Evolutionary conservation across 2,797 vertebrate species (phyloP).

Genomic region (Halcyon smyrnensis): DNA sequence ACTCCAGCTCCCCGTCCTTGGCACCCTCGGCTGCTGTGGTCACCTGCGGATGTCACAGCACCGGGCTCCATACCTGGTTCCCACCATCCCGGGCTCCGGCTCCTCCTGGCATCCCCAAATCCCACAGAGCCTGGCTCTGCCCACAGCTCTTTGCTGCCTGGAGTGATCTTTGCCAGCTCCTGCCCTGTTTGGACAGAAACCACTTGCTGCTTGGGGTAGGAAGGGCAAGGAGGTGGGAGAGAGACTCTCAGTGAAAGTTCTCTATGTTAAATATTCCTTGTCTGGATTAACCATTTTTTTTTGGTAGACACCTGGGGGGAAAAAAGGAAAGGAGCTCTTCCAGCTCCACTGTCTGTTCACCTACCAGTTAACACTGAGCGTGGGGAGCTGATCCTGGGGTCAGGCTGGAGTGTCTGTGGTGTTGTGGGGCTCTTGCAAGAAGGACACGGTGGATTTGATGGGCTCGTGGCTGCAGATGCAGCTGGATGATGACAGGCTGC

Average conservation of each 20-base stretch:
- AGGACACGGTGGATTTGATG: neutral
- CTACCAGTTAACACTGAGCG: rapidly evolving
- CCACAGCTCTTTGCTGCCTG: rapidly evolving
- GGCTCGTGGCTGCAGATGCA: rapidly evolving
- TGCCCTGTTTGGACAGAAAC: neutral
- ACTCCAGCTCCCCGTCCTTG: neutral
- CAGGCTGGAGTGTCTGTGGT: rapidly evolving
- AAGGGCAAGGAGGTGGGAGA: neutral
- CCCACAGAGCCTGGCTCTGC: neutral
- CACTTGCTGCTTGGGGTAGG: neutral
- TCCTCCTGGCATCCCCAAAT: neutral
- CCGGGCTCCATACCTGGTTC: rapidly evolving
- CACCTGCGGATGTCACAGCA: rapidly evolving
- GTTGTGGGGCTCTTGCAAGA: neutral
- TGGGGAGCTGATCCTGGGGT: neutral
- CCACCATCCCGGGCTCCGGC: neutral
- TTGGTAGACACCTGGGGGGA: rapidly evolving
- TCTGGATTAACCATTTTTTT: neutral
- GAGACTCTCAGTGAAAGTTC: rapidly evolving
- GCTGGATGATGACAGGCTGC: neutral
- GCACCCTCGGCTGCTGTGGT: rapidly evolving
- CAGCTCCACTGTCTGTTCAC: neutral
- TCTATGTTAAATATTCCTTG: neutral
- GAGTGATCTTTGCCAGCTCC: neutral
- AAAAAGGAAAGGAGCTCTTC: neutral